Percentiles rank a stretch among this genome's conserved stretches.
phyloP scores from a whole-genome alignment of 92 coral and sea anemone species.

The Umimayanthus kanabou region DNA sequence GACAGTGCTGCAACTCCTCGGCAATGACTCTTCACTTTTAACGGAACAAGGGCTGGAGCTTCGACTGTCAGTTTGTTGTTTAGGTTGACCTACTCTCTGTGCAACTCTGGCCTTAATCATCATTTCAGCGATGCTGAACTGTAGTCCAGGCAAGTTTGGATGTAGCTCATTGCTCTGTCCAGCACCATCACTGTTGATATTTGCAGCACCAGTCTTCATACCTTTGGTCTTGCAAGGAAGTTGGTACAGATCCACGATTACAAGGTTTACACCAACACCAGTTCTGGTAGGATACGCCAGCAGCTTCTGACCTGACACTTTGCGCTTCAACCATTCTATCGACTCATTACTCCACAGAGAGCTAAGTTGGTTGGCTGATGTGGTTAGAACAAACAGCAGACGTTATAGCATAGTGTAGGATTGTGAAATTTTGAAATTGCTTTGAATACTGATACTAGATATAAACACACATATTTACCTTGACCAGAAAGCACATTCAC shows the following conservation, averaged over 20 bases:
- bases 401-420: neutral
- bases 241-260: constrained; percentile 66
- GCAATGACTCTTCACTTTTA: constrained; percentile 53
- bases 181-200: neutral
- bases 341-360: constrained; percentile 74
- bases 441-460: neutral
- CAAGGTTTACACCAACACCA: constrained; percentile 47
- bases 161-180: neutral
- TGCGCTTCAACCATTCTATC: constrained; percentile 68
- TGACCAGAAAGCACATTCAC: constrained; percentile 7
- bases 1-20: constrained; percentile 54
- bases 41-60: constrained; percentile 61
- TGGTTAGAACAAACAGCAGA: neutral
- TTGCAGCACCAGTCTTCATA: neutral
- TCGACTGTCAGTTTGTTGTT: constrained; percentile 19
- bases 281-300: constrained; percentile 72
- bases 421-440: neutral
- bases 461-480: constrained; percentile 39
- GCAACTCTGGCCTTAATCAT: constrained; percentile 71
- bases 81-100: constrained; percentile 49
- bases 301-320: constrained; percentile 77
- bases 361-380: neutral
- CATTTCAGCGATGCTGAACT: constrained; percentile 70
- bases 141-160: constrained; percentile 54
- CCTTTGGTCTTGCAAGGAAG: constrained; percentile 10